These are phyloP conservation scores for Eciton burchellii DNA, from an alignment of 1,140 invertebrate genomes.

Conservation along the genomic window DNA sequence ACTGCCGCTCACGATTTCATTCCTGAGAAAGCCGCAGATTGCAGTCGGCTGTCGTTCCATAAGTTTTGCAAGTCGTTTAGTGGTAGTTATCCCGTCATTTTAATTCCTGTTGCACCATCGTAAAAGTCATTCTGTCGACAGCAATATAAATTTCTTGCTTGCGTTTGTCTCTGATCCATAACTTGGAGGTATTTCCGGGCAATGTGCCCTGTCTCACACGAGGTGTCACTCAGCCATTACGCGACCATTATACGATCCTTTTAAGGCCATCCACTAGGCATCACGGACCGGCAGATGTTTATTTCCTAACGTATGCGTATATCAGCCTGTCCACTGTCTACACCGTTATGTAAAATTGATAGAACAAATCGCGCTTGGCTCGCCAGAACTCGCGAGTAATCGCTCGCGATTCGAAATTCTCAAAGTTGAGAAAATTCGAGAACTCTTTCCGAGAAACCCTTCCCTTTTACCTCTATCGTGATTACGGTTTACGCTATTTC, in stretches of 20 bases:
- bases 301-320: conserved; percentile 80
- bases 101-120: conserved; percentile 26
- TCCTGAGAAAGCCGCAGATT: not conserved
- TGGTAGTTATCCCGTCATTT: conserved; percentile 6
- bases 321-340: conserved; percentile 78
- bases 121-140: conserved; percentile 34
- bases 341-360: conserved; percentile 49
- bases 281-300: conserved; percentile 80
- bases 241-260: conserved; percentile 69
- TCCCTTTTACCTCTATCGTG: no score
- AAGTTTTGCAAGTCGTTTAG: conserved; percentile 40
- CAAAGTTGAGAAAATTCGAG: no score
- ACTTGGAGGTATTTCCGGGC: conserved; percentile 58
- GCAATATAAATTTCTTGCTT: conserved; percentile 62
- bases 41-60: not conserved
- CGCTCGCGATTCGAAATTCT: no score
- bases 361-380: not conserved
- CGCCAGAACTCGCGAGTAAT: not conserved
- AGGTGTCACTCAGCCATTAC: conserved; percentile 70
- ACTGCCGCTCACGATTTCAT: not conserved
- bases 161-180: conserved; percentile 43
- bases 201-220: conserved; percentile 31
- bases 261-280: conserved; percentile 70
- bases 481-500: no score
- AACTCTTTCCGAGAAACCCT: no score